Evolutionary conservation across 2,888 invertebrate genomes (phyloP).

Genomic region (Anticlea derivata): DNA sequence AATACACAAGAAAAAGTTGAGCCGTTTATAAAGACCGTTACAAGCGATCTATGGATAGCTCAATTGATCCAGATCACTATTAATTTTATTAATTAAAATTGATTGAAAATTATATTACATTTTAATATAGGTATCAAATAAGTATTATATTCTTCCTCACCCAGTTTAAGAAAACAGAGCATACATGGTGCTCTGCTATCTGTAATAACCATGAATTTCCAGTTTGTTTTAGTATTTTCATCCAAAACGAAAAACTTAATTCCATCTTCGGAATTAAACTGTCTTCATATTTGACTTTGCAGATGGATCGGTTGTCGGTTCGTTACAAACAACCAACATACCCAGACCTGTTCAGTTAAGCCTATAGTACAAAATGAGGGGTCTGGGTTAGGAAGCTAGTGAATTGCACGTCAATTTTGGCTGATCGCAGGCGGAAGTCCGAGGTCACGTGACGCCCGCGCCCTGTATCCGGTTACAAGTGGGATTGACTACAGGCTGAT

Average conservation of each 20-base stretch:
- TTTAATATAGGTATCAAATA: no score
- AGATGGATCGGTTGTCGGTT: conserved; percentile 64
- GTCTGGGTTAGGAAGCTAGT: conserved; percentile 40
- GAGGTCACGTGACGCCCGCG: conserved; percentile 63
- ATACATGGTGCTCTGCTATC: no score
- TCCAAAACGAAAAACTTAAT: not conserved
- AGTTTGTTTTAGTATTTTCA: not conserved
- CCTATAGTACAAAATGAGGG: conserved; percentile 9
- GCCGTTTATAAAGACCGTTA: no score
- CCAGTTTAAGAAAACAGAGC: no score
- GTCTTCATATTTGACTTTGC: conserved; percentile 64
- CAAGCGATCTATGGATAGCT: no score
- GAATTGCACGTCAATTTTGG: conserved; percentile 57
- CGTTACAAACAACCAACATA: conserved; percentile 26
- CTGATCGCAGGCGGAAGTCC: conserved; percentile 58
- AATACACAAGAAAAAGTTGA: no score
- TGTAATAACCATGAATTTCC: no score
- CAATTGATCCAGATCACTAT: no score
- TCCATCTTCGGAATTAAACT: conserved; percentile 55
- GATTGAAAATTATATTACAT: no score
- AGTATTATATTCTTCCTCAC: no score
- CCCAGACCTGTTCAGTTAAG: conserved; percentile 6
- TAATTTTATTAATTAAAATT: no score
- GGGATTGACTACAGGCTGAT: conserved; percentile 41
- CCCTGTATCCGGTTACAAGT: conserved; percentile 58